Percentiles rank a stretch among this genome's conserved stretches.
Evolutionary conservation across 2,797 vertebrate species (phyloP).

Genomic region (Muraenolepis orangiensis): DNA sequence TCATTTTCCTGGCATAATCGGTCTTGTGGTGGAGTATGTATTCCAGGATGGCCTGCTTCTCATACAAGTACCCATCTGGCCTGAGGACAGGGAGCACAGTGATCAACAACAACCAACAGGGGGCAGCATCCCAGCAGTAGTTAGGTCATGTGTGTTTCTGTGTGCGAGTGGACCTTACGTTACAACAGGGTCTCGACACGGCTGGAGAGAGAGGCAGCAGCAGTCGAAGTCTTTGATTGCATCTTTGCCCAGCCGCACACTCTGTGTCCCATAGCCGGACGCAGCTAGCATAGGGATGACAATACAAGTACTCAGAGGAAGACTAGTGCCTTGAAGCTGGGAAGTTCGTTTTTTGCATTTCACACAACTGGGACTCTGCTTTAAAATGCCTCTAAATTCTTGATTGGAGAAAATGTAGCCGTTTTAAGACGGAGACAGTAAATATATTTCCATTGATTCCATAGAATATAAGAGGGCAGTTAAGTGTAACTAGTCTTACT

Average conservation of each 20-base stretch:
- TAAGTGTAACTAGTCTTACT: too few species aligned
- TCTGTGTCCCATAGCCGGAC: slow-evolving; percentile 90
- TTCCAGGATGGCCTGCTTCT: slow-evolving; percentile 88
- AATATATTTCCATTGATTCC: too few species aligned
- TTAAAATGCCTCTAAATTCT: neutral
- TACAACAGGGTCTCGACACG: slow-evolving; percentile 83
- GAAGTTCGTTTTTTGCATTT: neutral
- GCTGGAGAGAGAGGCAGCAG: slow-evolving; percentile 87
- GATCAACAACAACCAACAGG: slow-evolving; percentile 3
- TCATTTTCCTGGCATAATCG: slow-evolving; percentile 84
- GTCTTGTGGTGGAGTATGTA: slow-evolving; percentile 89
- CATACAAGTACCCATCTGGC: slow-evolving; percentile 84
- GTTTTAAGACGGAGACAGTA: neutral
- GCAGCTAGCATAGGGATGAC: slow-evolving; percentile 66
- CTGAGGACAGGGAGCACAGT: slow-evolving; percentile 54
- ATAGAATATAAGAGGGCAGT: neutral
- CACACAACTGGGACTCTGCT: neutral
- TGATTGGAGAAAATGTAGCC: neutral
- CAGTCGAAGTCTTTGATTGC: slow-evolving; percentile 93
- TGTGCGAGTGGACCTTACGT: slow-evolving; percentile 70
- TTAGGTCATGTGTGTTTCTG: too few species aligned
- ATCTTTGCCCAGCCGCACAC: slow-evolving; percentile 85
- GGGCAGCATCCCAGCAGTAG: neutral
- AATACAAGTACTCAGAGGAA: neutral
- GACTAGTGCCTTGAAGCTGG: too few species aligned